These are phyloP conservation scores for Callospermophilus lateralis DNA, from an alignment of 2,113 vertebrate species.

Conservation along the genomic window DNA sequence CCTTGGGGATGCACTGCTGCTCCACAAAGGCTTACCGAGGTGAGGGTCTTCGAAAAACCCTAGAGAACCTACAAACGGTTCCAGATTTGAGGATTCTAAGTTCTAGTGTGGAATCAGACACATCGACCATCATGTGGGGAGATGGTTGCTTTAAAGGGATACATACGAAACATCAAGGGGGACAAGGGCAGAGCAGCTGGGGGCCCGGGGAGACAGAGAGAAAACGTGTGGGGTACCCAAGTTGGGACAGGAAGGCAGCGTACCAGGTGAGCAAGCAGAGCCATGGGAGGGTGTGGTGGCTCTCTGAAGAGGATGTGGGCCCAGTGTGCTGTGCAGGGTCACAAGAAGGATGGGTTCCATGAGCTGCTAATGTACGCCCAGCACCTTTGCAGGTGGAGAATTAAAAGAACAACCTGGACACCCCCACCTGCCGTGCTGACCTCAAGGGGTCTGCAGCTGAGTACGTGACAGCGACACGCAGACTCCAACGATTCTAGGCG, in stretches of 20 bases:
- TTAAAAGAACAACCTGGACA: fast-evolving
- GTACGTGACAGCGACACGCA: fast-evolving
- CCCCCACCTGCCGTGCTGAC: not conserved
- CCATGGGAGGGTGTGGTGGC: too few species aligned
- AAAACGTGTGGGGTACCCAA: fast-evolving
- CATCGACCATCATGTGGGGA: not conserved
- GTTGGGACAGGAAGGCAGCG: not conserved
- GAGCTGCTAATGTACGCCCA: not conserved
- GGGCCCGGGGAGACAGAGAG: not conserved
- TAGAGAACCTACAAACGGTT: not conserved
- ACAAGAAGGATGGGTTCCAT: fast-evolving
- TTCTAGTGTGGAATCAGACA: not conserved
- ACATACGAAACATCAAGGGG: not conserved
- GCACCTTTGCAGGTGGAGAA: not conserved
- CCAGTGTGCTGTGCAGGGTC: not conserved
- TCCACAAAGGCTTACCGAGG: not conserved
- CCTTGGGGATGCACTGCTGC: not conserved
- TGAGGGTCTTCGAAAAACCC: not conserved
- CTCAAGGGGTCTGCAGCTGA: not conserved
- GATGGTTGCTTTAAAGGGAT: fast-evolving
- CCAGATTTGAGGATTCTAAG: not conserved
- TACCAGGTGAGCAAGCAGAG: not conserved
- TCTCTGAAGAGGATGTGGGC: not conserved
- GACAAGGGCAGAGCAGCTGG: fast-evolving
- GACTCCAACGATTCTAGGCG: not conserved